Percentiles rank a stretch among this genome's conserved stretches.
Evolutionary conservation across 2,113 vertebrate species (phyloP).

Genomic region (Turdus rufiventris): DNA sequence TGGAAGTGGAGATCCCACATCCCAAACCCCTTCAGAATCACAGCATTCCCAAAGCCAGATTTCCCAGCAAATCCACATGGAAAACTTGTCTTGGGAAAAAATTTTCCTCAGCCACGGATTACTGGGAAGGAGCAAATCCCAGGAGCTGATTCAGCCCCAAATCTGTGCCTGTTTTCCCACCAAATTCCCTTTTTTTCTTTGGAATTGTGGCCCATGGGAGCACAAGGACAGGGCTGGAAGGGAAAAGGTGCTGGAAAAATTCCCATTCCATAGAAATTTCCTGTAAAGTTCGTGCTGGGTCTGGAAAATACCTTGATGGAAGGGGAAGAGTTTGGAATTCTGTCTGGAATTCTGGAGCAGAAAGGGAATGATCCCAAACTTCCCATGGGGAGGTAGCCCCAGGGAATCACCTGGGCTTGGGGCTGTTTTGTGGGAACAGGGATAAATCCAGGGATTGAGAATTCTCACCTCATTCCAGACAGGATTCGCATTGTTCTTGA

Average conservation of each 20-base stretch:
- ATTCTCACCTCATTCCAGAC: constrained; percentile 92
- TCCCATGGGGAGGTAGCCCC: accelerated
- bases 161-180: accelerated
- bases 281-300: accelerated
- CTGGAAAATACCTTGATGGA: not conserved
- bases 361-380: accelerated
- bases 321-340: not conserved
- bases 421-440: not conserved
- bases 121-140: accelerated
- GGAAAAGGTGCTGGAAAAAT: not conserved
- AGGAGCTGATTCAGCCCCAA: accelerated
- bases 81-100: accelerated
- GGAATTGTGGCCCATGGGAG: accelerated
- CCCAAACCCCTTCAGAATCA: accelerated
- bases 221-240: not conserved
- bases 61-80: accelerated
- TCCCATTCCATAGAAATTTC: not conserved
- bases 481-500: constrained; percentile 93
- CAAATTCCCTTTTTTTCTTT: not conserved
- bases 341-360: accelerated
- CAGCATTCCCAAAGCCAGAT: accelerated
- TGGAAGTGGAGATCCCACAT: not conserved
- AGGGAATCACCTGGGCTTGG: accelerated
- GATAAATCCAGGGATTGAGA: not conserved
- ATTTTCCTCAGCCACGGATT: accelerated